Percentiles rank a stretch among this genome's conserved stretches.
Evolutionary conservation across 2,113 vertebrate species (phyloP).

Genomic region (Corythoichthys intestinalis): DNA sequence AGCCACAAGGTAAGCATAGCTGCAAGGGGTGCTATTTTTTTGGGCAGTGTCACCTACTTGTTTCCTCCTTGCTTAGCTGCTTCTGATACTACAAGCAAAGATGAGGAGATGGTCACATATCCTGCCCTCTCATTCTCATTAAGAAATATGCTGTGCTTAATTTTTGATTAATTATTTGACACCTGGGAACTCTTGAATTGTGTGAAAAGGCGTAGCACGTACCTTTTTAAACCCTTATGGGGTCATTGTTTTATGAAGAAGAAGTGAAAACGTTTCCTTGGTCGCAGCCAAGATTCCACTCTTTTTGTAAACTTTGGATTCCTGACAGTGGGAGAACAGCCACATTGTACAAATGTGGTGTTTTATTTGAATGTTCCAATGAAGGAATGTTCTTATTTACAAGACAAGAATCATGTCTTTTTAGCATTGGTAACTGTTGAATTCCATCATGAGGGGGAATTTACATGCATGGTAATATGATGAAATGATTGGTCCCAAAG

Average conservation of each 20-base stretch:
- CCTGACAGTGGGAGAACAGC: neutral
- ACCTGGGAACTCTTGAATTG: neutral
- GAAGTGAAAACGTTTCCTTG: neutral
- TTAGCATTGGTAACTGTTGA: neutral
- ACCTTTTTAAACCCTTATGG: neutral
- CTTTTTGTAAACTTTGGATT: neutral
- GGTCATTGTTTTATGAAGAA: neutral
- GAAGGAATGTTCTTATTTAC: slow-evolving; percentile 2
- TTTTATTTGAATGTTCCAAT: neutral
- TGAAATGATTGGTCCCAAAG: too few relatives aligned
- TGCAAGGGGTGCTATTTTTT: too few relatives aligned
- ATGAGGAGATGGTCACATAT: neutral
- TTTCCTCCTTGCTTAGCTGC: neutral
- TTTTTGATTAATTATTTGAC: neutral
- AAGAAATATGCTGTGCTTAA: neutral
- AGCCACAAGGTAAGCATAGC: too few relatives aligned
- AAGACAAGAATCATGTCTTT: neutral
- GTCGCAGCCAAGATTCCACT: neutral
- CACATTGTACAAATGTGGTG: neutral
- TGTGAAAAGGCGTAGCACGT: neutral
- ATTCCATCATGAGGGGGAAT: neutral
- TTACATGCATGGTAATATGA: too few relatives aligned
- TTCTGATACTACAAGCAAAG: neutral
- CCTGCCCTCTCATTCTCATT: neutral
- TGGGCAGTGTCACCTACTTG: too few relatives aligned